These are phyloP conservation scores for Drosophila paranaensis DNA, from an alignment of 2,888 invertebrate genomes.

Conservation along the genomic window DNA sequence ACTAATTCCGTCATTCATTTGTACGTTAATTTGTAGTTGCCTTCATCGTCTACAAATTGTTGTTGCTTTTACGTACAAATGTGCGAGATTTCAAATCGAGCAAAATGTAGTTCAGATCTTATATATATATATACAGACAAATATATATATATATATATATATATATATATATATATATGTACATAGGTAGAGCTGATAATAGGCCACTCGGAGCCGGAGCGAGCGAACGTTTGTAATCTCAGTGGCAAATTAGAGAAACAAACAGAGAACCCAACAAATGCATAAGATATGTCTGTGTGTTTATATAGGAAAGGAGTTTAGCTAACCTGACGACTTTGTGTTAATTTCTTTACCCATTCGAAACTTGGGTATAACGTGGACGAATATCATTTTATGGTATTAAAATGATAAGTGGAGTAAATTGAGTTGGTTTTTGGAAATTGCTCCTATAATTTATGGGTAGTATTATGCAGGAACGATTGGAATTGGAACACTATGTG, in stretches of 20 bases:
- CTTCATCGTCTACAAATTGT: conserved; percentile 42
- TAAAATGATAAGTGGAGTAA: neutral
- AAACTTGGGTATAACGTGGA: neutral
- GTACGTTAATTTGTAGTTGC: conserved; percentile 78
- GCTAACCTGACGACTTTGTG: conserved; percentile 32
- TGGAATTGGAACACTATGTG: too few relatives aligned
- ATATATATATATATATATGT: conserved; percentile 4
- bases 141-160: conserved; percentile 3
- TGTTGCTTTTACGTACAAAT: conserved; percentile 70
- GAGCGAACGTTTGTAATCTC: conserved; percentile 42
- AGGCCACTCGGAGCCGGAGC: conserved; percentile 22
- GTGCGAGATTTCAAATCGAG: conserved; percentile 79
- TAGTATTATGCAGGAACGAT: too few relatives aligned
- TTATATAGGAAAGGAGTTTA: conserved; percentile 10
- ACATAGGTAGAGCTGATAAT: conserved; percentile 59
- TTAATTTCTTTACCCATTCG: conserved; percentile 23
- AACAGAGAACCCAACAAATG: conserved; percentile 45
- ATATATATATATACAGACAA: neutral
- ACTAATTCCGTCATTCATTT: conserved; percentile 79
- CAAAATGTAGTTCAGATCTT: conserved; percentile 69
- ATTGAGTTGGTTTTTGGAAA: neutral
- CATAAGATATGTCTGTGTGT: conserved; percentile 12
- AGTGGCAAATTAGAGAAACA: conserved; percentile 58
- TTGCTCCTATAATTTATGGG: too few relatives aligned
- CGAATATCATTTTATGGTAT: neutral